phyloP scores from a whole-genome alignment of 2,888 invertebrate species.

The Drosophila glabriapex region DNA sequence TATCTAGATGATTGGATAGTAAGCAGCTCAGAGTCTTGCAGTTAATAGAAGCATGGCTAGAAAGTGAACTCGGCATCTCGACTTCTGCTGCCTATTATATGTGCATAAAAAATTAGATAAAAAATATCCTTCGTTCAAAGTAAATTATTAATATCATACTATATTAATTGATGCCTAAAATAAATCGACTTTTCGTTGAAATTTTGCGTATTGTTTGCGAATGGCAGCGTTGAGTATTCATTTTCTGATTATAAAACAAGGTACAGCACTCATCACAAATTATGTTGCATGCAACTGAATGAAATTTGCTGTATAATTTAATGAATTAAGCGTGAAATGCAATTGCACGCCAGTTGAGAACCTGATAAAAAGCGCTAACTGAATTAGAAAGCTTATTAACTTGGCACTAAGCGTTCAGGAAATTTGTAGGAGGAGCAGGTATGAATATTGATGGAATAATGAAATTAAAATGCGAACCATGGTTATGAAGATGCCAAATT shows the following conservation, averaged over 20 bases:
- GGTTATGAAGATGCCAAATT: slow-evolving; percentile 98
- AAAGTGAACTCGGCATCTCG: not conserved
- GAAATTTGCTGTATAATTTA: slow-evolving; percentile 23
- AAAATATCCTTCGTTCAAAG: not conserved
- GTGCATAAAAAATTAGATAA: not conserved
- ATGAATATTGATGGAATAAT: not conserved
- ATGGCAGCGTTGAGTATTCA: not conserved
- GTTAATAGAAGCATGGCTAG: not conserved
- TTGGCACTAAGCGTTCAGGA: not conserved
- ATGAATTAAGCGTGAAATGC: slow-evolving; percentile 29
- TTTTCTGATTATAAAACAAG: not conserved
- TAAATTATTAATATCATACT: not conserved
- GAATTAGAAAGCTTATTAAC: slow-evolving; percentile 43
- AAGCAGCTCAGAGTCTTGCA: not conserved
- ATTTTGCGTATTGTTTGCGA: not conserved
- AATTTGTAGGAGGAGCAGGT: slow-evolving; percentile 1
- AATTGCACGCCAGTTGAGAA: slow-evolving; percentile 22
- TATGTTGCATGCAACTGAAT: slow-evolving; percentile 1
- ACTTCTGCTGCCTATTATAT: not conserved
- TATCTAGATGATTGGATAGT: not conserved
- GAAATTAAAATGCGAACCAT: slow-evolving; percentile 89
- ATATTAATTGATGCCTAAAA: slow-evolving; percentile 7
- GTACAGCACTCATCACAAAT: not conserved
- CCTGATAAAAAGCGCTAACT: slow-evolving; percentile 47
- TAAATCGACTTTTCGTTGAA: slow-evolving; percentile 9